Percentiles rank a stretch among this genome's conserved stretches.
These are phyloP conservation scores for Pampusana beccarii DNA, from an alignment of 2,113 vertebrate species.

Conservation along the genomic window DNA sequence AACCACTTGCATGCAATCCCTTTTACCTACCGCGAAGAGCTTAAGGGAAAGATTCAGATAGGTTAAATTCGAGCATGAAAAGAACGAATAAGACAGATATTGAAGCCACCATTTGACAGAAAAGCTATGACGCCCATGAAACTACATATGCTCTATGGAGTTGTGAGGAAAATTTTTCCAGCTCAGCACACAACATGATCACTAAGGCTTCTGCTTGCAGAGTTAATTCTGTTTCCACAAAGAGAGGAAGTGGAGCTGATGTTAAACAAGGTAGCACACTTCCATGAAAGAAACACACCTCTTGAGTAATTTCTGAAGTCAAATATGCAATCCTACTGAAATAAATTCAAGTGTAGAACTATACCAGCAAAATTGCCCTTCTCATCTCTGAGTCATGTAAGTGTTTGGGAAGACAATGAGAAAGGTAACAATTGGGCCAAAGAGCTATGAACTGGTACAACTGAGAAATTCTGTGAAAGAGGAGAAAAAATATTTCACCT, in stretches of 20 bases:
- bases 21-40: background rate
- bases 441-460: background rate
- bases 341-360: background rate
- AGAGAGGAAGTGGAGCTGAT: background rate
- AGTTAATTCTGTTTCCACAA: background rate
- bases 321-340: background rate
- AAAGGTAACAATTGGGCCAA: background rate
- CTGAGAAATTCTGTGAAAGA: background rate
- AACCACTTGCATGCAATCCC: constrained; percentile 3
- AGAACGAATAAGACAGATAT: background rate
- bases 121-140: background rate
- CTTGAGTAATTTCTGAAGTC: constrained; percentile 21
- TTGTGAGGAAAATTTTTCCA: background rate
- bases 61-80: background rate
- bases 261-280: background rate
- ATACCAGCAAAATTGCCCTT: background rate
- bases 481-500: constrained; percentile 19
- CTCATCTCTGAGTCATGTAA: background rate
- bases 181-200: background rate
- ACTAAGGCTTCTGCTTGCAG: background rate
- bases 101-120: background rate
- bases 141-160: background rate
- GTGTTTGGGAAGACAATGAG: background rate
- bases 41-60: background rate
- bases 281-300: background rate